A percentile compares a stretch with the other conserved stretches of the same genome.
Evolutionary conservation across 2,113 vertebrate species (phyloP).

Genomic region (Toxotes chatareus): DNA sequence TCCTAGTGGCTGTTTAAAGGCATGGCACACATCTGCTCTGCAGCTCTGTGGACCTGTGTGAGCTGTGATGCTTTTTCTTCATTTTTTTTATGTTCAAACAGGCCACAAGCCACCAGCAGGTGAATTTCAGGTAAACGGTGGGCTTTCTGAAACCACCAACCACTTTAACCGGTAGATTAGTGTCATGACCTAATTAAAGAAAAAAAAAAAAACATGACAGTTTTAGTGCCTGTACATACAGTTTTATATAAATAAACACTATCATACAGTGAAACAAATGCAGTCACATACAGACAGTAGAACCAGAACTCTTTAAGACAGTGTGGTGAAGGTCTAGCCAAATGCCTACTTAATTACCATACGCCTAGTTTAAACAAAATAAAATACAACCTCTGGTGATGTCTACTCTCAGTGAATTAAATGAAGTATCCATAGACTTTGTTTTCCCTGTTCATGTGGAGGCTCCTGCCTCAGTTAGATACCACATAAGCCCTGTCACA

Average conservation of each 20-base stretch:
- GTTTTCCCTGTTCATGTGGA: neutral
- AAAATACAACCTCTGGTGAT: conserved; percentile 38
- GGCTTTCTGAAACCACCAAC: neutral
- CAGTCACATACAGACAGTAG: conserved; percentile 38
- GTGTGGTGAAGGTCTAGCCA: conserved; percentile 28
- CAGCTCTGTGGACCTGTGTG: neutral
- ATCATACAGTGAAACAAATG: conserved; percentile 52
- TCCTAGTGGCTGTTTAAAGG: conserved; percentile 15
- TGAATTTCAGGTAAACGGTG: neutral
- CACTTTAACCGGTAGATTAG: neutral
- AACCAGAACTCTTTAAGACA: conserved; percentile 30
- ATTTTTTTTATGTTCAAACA: neutral
- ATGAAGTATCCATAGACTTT: neutral
- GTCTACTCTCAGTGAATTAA: conserved; percentile 26
- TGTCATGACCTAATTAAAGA: neutral
- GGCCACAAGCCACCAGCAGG: neutral
- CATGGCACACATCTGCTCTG: neutral
- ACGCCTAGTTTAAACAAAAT: conserved; percentile 39
- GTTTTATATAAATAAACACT: conserved; percentile 67
- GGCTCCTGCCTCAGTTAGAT: neutral
- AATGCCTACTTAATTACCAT: conserved; percentile 18
- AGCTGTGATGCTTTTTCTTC: neutral
- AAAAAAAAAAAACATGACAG: conserved; percentile 1
- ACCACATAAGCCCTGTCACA: neutral
- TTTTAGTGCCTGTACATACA: conserved; percentile 56